Evolutionary conservation across 2,888 invertebrate genomes (phyloP).

Genomic region (Abscondita cerata): DNA sequence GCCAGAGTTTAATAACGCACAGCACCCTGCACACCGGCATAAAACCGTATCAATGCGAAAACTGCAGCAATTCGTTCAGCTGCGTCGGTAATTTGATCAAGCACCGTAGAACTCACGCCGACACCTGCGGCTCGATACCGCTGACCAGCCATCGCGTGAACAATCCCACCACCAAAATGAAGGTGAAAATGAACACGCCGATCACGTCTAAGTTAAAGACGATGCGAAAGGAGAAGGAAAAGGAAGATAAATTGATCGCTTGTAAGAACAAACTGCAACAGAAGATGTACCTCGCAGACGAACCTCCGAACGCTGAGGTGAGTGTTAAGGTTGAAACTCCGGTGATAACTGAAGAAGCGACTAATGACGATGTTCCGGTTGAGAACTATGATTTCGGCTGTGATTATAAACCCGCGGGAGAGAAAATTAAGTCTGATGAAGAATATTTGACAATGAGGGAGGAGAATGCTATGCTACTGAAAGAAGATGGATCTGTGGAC

Average conservation of each 20-base stretch:
- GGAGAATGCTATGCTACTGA: too few species aligned
- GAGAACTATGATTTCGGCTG: too few species aligned
- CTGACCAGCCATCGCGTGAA: conserved; percentile 50
- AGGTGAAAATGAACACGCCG: conserved; percentile 51
- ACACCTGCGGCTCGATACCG: conserved; percentile 57
- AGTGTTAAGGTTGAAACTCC: not conserved
- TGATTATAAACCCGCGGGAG: too few species aligned
- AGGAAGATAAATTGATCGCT: conserved; percentile 38
- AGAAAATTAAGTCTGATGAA: too few species aligned
- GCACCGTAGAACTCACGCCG: conserved; percentile 59
- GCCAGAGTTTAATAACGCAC: conserved; percentile 61
- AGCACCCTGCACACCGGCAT: conserved; percentile 59
- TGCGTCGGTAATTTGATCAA: conserved; percentile 61
- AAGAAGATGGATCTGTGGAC: too few species aligned
- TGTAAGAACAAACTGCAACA: conserved; percentile 22
- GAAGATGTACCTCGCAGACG: too few species aligned
- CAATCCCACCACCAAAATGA: conserved; percentile 50
- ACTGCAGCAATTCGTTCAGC: conserved; percentile 59
- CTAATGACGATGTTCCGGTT: not conserved
- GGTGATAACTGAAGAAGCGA: not conserved
- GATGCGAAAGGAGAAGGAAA: conserved; percentile 33
- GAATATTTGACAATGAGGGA: too few species aligned
- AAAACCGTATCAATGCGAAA: conserved; percentile 61
- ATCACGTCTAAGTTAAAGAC: conserved; percentile 46
- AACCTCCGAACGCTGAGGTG: too few species aligned